phyloP scores from a whole-genome alignment of 1,140 invertebrate genomes.

The Hycleus cichorii region DNA sequence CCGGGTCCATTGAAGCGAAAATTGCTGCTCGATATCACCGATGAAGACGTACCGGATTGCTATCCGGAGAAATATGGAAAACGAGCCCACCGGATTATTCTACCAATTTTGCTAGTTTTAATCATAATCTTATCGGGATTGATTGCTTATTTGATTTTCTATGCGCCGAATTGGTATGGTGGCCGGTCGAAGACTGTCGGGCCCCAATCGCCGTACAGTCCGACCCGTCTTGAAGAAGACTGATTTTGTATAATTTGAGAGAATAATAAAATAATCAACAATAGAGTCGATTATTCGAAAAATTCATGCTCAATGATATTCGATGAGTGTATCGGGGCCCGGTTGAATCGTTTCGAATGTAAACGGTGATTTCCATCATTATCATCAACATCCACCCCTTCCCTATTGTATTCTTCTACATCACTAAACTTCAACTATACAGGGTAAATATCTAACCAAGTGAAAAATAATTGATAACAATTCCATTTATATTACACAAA shows the following conservation, averaged over 20 bases:
- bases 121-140: constrained; percentile 26
- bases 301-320: constrained; percentile 5
- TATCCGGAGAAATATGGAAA: constrained; percentile 28
- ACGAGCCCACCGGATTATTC: constrained; percentile 25
- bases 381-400: too few relatives aligned
- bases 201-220: constrained; percentile 33
- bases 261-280: neutral
- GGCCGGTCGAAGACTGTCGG: constrained; percentile 16
- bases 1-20: constrained; percentile 23
- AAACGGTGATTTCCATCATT: too few relatives aligned
- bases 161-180: constrained; percentile 15
- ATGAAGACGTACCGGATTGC: constrained; percentile 27
- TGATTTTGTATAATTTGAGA: constrained; percentile 2
- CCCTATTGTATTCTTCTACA: too few relatives aligned
- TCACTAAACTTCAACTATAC: too few relatives aligned
- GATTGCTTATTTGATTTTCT: constrained; percentile 34
- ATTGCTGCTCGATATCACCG: constrained; percentile 20
- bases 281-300: too few relatives aligned
- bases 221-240: constrained; percentile 12
- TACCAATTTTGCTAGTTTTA: constrained; percentile 22
- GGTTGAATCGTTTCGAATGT: too few relatives aligned
- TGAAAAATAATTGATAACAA: too few relatives aligned
- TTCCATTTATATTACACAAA: too few relatives aligned
- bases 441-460: too few relatives aligned
- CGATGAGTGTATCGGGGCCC: neutral